Percentiles rank a stretch among this genome's conserved stretches.
Evolutionary conservation across 1,140 invertebrate species (phyloP).

Genomic region (Fopius arisanus): DNA sequence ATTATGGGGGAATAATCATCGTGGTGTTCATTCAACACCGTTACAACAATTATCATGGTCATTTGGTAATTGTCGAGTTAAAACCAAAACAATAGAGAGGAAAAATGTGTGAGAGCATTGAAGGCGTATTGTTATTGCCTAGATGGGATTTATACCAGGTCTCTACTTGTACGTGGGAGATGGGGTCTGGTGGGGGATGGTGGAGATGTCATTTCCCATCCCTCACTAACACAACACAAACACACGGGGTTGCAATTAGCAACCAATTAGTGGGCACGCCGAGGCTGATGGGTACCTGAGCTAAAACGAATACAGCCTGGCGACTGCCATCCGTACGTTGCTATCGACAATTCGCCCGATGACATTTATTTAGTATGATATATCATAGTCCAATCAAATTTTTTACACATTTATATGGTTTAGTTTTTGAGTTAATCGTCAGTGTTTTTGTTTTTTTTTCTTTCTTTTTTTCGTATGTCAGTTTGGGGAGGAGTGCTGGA

Average conservation of each 20-base stretch:
- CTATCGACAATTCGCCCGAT: constrained; percentile 61
- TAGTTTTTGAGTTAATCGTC: constrained; percentile 9
- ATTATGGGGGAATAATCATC: too few species aligned
- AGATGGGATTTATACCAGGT: constrained; percentile 13
- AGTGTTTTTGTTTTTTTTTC: too few species aligned
- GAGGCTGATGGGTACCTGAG: constrained; percentile 57
- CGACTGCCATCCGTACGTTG: constrained; percentile 61
- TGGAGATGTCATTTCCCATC: constrained; percentile 34
- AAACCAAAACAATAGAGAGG: not conserved
- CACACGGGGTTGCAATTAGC: constrained; percentile 56
- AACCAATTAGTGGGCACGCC: constrained; percentile 50
- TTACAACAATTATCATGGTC: too few species aligned
- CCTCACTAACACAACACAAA: constrained; percentile 41
- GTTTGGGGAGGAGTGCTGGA: too few species aligned
- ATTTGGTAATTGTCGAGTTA: not conserved
- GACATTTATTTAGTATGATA: constrained; percentile 57
- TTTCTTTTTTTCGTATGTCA: too few species aligned
- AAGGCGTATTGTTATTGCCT: constrained; percentile 10
- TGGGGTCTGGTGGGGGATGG: constrained; percentile 13
- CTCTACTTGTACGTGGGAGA: constrained; percentile 2
- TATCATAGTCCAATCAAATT: constrained; percentile 40
- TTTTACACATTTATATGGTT: constrained; percentile 24
- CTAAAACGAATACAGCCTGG: constrained; percentile 56
- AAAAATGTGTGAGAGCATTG: too few species aligned
- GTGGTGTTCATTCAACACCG: too few species aligned